Evolutionary conservation across 2,113 vertebrate species (phyloP).

Genomic region (Callipepla californica): DNA sequence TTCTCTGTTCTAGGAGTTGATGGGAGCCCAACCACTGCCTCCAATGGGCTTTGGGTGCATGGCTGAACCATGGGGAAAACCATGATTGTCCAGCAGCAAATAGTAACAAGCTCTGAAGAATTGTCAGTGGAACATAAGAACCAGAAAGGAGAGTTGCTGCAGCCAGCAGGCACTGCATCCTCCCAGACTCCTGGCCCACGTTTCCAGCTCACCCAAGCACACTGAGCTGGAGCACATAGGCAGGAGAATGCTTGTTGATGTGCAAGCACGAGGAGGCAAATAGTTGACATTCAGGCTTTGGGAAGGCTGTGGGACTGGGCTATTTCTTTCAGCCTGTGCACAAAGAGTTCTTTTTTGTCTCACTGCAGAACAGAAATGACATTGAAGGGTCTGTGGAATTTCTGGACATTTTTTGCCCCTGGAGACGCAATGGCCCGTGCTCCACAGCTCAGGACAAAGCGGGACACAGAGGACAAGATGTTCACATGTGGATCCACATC

Average conservation of each 20-base stretch:
- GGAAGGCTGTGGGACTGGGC: conserved; percentile 64
- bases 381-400: conserved; percentile 50
- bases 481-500: background rate
- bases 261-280: conserved; percentile 69
- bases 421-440: background rate
- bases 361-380: conserved; percentile 53
- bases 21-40: background rate
- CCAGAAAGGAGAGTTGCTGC: fast-evolving
- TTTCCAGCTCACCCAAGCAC: fast-evolving
- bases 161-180: background rate
- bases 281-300: conserved; percentile 76
- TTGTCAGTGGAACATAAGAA: fast-evolving
- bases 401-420: conserved; percentile 51
- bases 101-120: background rate
- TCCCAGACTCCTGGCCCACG: fast-evolving
- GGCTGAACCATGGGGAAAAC: background rate
- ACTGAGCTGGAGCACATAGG: background rate
- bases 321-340: conserved; percentile 53
- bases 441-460: background rate
- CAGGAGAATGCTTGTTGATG: conserved; percentile 52
- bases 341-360: conserved; percentile 71
- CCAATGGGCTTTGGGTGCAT: background rate
- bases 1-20: background rate
- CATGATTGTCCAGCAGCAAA: background rate
- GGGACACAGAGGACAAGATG: conserved; percentile 24